Conservation (phyloP, 2,113 vertebrate species). For the Thunnus maccoyii region DNA sequence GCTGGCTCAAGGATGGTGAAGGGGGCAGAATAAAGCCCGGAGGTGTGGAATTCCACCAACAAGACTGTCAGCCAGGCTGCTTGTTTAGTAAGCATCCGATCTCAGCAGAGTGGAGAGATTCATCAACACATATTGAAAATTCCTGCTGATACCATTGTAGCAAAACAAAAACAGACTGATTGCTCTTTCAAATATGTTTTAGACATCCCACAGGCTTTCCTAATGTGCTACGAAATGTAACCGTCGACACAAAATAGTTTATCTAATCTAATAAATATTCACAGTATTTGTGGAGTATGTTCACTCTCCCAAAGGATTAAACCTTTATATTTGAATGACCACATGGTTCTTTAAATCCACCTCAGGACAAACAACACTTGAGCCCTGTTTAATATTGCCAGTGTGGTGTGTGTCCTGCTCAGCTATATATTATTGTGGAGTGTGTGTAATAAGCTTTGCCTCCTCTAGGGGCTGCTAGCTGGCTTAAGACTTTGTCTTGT, state of each 20-base stretch:
- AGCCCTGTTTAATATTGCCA: constrained; percentile 7
- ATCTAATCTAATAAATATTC: not conserved
- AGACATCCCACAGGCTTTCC: not conserved
- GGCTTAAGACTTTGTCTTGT: constrained; percentile 6
- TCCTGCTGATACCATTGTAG: not conserved
- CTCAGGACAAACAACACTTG: not conserved
- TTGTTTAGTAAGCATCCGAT: not conserved
- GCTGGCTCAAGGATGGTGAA: not conserved
- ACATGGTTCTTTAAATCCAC: not conserved
- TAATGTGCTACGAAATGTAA: not conserved
- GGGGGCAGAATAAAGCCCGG: no score
- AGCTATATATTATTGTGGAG: not conserved
- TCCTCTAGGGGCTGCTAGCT: not conserved
- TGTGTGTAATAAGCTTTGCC: constrained; percentile 7
- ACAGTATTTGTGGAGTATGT: not conserved
- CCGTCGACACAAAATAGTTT: not conserved
- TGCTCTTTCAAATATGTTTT: not conserved
- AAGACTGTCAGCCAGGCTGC: not conserved
- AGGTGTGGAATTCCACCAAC: not conserved
- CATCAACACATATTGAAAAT: not conserved
- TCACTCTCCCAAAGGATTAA: not conserved
- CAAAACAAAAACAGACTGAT: not conserved
- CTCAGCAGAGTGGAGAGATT: not conserved
- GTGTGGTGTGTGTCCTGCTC: constrained; percentile 9
- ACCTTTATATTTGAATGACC: constrained; percentile 3